Evolutionary conservation across 2,888 invertebrate genomes (phyloP), one percentile per base, ranked within the genome.

Genomic region (Cosmia pyralina): DNA sequence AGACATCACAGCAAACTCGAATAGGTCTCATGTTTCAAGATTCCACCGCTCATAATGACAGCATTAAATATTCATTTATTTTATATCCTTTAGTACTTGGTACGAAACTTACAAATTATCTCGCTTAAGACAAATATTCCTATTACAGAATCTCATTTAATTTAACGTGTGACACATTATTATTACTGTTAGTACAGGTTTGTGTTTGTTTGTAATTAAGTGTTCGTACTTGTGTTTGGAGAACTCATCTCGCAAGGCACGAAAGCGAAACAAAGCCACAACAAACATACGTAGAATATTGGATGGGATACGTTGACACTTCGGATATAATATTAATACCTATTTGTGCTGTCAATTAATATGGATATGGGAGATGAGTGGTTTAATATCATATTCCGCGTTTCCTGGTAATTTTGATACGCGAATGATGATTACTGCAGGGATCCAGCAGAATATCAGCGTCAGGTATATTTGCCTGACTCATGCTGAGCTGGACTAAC

Each of bases 191-290:
- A 57, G 44, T 66, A 71, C 65, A 78, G 65, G 70, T 59, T 68
- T 28, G 8, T 79, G 65, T 82, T 78, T 81, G 71, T 71, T 82
- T 82, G 50, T 81, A 82, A 81, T 81, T 81, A 77, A 78, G 41
- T 77, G 58, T 66, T 71, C 60, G 52, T 66, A 73, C 62, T 63
- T 8, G 46, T 81, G 78, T 78, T 82, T 78, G 66, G 58, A 74
- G 68, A 68, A 73, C 53, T 68, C 73, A 80, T 83, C 72, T 74
- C 41, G 34, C 10, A 38, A 70, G 62, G 67, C 72, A 80, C 41
- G 67, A 64, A 64, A 41, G 65, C 78, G 78, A 38, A 69, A 74
- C 46, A 68, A 79, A 78, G 58, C 79, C 73, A 79, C 73, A 79
- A 67, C 78, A 52, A 72, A 67, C 66, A 64, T 64, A 65, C 19